Evolutionary conservation across 2,888 invertebrate species (phyloP), one percentile per base, ranked within the genome.

Genomic region (Caenorhabditis sp.): DNA sequence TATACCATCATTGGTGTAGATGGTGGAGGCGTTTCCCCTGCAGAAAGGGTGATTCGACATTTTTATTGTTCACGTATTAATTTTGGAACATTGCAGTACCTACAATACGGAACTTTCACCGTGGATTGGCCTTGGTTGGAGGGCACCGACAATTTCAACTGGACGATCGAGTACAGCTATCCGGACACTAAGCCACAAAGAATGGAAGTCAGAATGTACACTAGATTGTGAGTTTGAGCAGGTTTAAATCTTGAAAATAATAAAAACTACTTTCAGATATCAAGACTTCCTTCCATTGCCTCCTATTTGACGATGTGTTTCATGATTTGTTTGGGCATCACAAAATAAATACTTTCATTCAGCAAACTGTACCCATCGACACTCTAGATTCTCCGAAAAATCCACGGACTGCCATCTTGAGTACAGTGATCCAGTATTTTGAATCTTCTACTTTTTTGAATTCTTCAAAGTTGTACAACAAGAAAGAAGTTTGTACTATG

Each of bases 121-220:
- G 26, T 54, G 10, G 54, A 19, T 26, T 26, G 26, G 5, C 54
- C 54, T 12, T 0, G 12, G 0, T 24, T 61, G 24, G 19, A 41
- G 14, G 61, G 61, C 0, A 16, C 22, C 1, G 14, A 6, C 0
- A 22, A 41, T 6, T 61, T 41, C 24, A 61, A 61, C 6, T 38
- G 38, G 61, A 41, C 61, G 5, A 61, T 61, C 16, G 61, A 61
- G 24, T 61, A 41, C 6, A 4, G 41, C 38, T 61, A 41, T 24
- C 8, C 41, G 6, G 24, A n/a, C 8, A 24, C 1, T 22, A 1
- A 41, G 3, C 61, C 24, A 14, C 54, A 54, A 12, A 14, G 10
- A 4, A 54, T 54, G 24, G 54, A 54, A 12, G 26, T 26, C 2
- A 54, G 54, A 26, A 14, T 54, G 12, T 26, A 54, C 26, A 54